Conservation (phyloP, 2,888 invertebrate genomes). For the Temnothorax ravouxi region DNA sequence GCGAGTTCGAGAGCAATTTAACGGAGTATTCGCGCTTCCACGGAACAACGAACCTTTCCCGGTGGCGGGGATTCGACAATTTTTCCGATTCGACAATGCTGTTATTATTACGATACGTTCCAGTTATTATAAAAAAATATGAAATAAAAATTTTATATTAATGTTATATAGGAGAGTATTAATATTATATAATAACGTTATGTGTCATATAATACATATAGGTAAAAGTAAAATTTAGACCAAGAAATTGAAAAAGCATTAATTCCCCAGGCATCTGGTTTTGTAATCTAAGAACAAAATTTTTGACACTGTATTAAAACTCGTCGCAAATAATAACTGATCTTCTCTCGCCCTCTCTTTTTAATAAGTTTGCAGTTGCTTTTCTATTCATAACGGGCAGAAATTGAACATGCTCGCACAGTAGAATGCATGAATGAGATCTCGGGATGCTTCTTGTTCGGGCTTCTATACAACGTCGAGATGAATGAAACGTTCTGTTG, state of each 20-base stretch:
- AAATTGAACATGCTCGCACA: conserved; percentile 29
- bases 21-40: conserved; percentile 17
- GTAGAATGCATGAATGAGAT: conserved; percentile 15
- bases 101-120: too few relatives aligned
- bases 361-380: not conserved
- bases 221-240: too few relatives aligned
- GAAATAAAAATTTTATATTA: not conserved
- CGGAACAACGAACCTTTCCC: not conserved
- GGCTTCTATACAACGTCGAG: not conserved
- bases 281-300: too few relatives aligned
- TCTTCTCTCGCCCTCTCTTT: too few relatives aligned
- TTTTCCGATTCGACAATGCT: not conserved
- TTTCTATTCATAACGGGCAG: not conserved
- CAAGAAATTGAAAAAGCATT: too few relatives aligned
- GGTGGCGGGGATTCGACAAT: not conserved
- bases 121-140: not conserved
- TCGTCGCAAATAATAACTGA: too few relatives aligned
- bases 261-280: too few relatives aligned
- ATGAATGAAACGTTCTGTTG: conserved; percentile 45
- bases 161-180: not conserved
- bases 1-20: conserved; percentile 34
- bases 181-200: not conserved
- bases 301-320: too few relatives aligned
- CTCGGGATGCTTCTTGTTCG: conserved; percentile 14
- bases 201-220: not conserved